A percentile compares a stretch with the other conserved stretches of the same genome.
phyloP scores from a whole-genome alignment of 53 echinoderm and acorn worm species.

The Echinarachnius parma region DNA sequence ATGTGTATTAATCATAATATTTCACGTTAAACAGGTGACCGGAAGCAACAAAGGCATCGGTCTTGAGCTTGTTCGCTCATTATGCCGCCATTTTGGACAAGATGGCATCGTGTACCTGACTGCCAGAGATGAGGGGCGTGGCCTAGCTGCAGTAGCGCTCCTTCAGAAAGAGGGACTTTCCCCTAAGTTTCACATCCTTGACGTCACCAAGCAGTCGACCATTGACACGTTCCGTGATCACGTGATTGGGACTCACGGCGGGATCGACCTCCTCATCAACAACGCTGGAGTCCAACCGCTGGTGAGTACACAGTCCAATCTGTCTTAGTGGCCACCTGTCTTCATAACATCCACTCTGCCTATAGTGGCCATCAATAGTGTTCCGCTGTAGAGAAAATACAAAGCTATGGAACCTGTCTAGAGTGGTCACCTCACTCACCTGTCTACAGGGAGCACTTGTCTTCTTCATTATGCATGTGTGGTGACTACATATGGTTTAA shows the following conservation, averaged over 20 bases:
- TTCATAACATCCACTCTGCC: no score
- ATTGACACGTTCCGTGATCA: conserved; percentile 41
- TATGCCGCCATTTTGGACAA: conserved; percentile 64
- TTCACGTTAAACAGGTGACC: no score
- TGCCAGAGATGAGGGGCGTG: conserved; percentile 60
- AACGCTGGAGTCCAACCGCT: conserved; percentile 41
- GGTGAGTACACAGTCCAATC: no score
- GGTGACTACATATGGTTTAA: no score
- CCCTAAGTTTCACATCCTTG: conserved; percentile 68
- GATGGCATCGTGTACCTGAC: conserved; percentile 69
- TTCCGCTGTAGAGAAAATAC: no score
- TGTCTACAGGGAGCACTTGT: no score
- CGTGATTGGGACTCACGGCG: conserved; percentile 52
- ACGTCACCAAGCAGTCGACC: conserved; percentile 55
- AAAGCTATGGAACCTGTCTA: no score
- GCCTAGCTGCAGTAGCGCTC: conserved; percentile 58
- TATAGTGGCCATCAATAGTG: no score
- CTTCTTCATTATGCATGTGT: no score
- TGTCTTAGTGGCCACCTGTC: no score
- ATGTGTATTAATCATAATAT: no score
- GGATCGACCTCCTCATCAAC: conserved; percentile 52
- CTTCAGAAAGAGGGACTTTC: conserved; percentile 63
- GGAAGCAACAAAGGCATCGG: conserved; percentile 88
- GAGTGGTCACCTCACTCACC: no score
- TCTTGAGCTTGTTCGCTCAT: conserved; percentile 68